phyloP scores from a whole-genome alignment of 2,113 vertebrate species.

The Bombycilla garrulus region DNA sequence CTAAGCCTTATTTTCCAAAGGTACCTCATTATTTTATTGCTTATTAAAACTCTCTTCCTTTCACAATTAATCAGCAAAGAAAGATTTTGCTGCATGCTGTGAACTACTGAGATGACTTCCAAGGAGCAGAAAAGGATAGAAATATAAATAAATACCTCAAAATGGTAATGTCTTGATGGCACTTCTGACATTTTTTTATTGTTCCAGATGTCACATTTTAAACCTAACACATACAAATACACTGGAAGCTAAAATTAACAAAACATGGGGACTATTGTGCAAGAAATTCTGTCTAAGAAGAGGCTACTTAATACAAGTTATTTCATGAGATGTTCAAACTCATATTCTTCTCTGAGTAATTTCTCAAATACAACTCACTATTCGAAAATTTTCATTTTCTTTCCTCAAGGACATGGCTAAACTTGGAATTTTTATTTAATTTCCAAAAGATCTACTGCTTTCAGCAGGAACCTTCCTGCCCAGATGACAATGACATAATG shows the following conservation, averaged over 20 bases:
- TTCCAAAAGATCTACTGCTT: background rate
- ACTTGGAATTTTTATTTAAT: background rate
- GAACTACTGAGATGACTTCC: background rate
- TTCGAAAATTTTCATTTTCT: background rate
- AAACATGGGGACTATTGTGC: background rate
- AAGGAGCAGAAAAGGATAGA: background rate
- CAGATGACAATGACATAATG: background rate
- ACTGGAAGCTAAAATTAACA: background rate
- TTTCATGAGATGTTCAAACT: background rate
- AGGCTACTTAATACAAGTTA: background rate
- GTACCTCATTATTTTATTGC: background rate
- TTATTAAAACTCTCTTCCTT: background rate
- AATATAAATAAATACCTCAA: background rate
- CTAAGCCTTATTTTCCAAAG: slow-evolving; percentile 1
- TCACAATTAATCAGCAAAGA: background rate
- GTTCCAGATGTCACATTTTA: background rate
- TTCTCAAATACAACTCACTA: background rate
- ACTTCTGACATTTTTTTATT: background rate
- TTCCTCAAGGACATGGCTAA: background rate
- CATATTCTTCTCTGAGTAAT: background rate
- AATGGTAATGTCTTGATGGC: background rate
- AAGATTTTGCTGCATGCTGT: background rate
- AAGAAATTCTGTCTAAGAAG: background rate
- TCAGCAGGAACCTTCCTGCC: background rate
- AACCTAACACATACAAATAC: background rate